Evolutionary conservation across 2,888 invertebrate species (phyloP).

Genomic region (Amphipoea oculea): DNA sequence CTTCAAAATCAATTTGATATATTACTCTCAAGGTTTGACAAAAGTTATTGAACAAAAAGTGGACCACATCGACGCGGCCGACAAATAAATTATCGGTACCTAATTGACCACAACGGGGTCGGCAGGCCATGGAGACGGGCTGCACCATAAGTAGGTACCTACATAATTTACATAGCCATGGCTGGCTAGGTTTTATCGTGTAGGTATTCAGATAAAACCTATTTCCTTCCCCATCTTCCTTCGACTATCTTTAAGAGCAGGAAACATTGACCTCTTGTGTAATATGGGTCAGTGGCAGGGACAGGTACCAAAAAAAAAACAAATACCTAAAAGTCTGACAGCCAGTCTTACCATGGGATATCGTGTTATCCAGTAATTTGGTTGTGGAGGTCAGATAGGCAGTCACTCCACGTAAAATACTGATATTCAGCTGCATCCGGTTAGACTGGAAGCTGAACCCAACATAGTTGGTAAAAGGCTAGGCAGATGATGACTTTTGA

Average conservation of each 20-base stretch:
- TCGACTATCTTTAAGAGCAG: not conserved
- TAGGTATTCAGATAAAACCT: not conserved
- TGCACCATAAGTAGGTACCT: not conserved
- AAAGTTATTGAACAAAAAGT: conserved; percentile 39
- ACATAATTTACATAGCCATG: not conserved
- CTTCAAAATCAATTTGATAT: conserved; percentile 18
- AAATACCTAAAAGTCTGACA: not conserved
- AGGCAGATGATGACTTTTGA: too few species aligned
- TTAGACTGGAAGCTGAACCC: too few species aligned
- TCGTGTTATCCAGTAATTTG: too few species aligned
- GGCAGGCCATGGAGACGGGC: not conserved
- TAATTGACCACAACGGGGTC: conserved; percentile 35
- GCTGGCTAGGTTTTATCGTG: not conserved
- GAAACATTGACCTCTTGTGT: not conserved
- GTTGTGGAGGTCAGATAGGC: too few species aligned
- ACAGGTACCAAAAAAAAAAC: not conserved
- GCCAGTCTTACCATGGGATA: too few species aligned
- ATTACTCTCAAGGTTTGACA: conserved; percentile 42
- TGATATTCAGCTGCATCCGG: not conserved
- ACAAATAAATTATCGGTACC: not conserved
- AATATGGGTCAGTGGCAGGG: not conserved
- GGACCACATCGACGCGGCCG: conserved; percentile 20
- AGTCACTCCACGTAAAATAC: too few species aligned
- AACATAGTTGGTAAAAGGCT: too few species aligned
- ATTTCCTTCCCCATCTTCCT: not conserved